These are phyloP conservation scores for Sander vitreus DNA, from an alignment of 2,113 vertebrate genomes.

Conservation along the genomic window DNA sequence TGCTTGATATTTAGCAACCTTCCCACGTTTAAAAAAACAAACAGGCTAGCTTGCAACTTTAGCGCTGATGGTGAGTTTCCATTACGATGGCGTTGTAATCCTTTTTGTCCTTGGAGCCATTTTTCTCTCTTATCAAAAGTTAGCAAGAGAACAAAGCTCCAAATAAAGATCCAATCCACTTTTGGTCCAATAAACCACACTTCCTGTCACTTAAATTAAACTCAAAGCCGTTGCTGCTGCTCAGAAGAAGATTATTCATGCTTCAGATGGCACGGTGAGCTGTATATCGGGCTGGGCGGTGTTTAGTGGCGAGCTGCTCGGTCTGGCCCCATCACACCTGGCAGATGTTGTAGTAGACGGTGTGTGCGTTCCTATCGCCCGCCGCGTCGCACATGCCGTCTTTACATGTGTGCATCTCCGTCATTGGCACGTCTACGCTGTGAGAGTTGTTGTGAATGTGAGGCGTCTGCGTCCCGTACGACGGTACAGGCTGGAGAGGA, in stretches of 20 bases:
- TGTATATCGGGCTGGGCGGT: background rate
- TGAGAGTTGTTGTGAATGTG: conserved; percentile 55
- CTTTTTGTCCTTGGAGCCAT: background rate
- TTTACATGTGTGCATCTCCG: conserved; percentile 77
- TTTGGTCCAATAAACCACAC: conserved; percentile 1
- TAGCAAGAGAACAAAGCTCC: background rate
- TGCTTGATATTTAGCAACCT: background rate
- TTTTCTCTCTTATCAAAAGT: background rate
- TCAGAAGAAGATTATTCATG: background rate
- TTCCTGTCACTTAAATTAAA: background rate
- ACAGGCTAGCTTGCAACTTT: no score
- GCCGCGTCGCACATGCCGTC: conserved; percentile 74
- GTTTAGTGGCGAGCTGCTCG: background rate
- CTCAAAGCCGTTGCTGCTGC: background rate
- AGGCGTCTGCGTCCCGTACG: conserved; percentile 70
- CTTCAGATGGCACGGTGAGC: conserved; percentile 32
- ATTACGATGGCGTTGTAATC: background rate
- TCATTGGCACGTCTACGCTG: conserved; percentile 74
- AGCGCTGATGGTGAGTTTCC: background rate
- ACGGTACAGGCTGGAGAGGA: conserved; percentile 58
- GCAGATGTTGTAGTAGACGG: conserved; percentile 88
- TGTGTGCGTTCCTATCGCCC: conserved; percentile 73
- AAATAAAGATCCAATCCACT: background rate
- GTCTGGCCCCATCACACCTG: conserved; percentile 79
- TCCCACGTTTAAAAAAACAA: background rate